Evolutionary conservation across 2,113 vertebrate genomes (phyloP).

Genomic region (Meriones unguiculatus): DNA sequence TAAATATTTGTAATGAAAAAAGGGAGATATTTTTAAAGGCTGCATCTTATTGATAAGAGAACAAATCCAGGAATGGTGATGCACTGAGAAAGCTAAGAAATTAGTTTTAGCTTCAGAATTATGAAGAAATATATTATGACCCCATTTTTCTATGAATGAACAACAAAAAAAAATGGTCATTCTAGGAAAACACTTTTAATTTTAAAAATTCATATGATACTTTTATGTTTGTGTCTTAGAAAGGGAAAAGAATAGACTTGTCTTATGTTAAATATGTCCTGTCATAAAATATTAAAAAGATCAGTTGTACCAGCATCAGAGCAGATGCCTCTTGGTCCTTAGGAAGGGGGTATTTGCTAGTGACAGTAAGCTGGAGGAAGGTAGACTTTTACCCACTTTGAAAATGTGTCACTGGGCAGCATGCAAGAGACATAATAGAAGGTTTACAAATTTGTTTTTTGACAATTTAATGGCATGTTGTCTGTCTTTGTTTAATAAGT

Average conservation of each 20-base stretch:
- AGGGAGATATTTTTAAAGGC: conserved; percentile 4
- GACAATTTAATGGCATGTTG: not conserved
- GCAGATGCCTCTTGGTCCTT: not conserved
- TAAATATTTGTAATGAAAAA: conserved; percentile 7
- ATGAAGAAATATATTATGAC: not conserved
- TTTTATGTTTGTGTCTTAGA: not conserved
- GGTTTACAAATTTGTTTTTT: not conserved
- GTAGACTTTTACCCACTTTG: not conserved
- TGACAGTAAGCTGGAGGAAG: not conserved
- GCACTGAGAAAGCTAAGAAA: not conserved
- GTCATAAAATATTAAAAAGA: not conserved
- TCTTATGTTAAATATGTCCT: not conserved
- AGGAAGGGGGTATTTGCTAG: too few species aligned
- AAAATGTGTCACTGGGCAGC: not conserved
- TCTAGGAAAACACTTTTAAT: not conserved
- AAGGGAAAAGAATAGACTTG: not conserved
- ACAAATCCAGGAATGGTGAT: not conserved
- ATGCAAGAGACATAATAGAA: not conserved
- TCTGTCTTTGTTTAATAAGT: not conserved
- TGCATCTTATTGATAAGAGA: not conserved
- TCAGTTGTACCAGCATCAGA: not conserved
- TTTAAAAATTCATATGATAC: not conserved
- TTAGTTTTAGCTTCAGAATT: not conserved
- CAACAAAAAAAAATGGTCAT: not conserved
- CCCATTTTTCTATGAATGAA: not conserved